Percentiles rank a stretch among this genome's conserved stretches.
Conservation (phyloP, 1,140 invertebrate genomes). For the Eumaeus atala region DNA sequence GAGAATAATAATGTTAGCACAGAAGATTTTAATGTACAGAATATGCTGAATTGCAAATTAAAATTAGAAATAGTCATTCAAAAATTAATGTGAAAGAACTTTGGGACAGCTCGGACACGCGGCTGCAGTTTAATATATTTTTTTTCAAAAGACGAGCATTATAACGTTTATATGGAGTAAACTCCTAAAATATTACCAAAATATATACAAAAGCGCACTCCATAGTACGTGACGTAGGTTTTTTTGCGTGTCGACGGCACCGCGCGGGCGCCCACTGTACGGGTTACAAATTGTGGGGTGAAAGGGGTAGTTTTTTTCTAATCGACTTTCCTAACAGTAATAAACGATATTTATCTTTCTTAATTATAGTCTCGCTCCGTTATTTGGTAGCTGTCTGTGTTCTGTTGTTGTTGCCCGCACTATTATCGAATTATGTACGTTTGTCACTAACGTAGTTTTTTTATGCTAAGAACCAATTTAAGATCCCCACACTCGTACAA, state of each 20-base stretch:
- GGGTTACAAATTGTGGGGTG: slow-evolving; percentile 74
- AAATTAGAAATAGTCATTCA: too few relatives aligned
- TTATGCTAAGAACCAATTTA: background rate
- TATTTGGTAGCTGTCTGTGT: slow-evolving; percentile 66
- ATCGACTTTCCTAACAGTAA: slow-evolving; percentile 73
- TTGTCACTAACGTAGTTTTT: slow-evolving; percentile 43
- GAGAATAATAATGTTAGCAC: too few relatives aligned
- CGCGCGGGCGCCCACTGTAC: slow-evolving; percentile 66
- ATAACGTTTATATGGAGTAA: slow-evolving; percentile 8
- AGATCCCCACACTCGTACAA: too few relatives aligned
- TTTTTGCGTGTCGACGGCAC: slow-evolving; percentile 56
- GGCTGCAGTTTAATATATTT: too few relatives aligned
- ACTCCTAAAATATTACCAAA: slow-evolving; percentile 2
- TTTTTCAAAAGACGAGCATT: too few relatives aligned
- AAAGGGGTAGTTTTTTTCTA: slow-evolving; percentile 74
- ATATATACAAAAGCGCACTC: slow-evolving; percentile 32
- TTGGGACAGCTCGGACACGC: too few relatives aligned
- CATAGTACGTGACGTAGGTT: slow-evolving; percentile 35
- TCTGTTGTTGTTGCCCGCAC: slow-evolving; percentile 54
- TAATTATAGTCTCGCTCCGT: slow-evolving; percentile 70
- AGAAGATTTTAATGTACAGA: too few relatives aligned
- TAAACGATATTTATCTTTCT: slow-evolving; percentile 75
- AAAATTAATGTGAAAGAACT: too few relatives aligned
- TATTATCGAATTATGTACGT: slow-evolving; percentile 68
- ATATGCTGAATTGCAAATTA: too few relatives aligned